Evolutionary conservation across 2,888 invertebrate genomes (phyloP), one percentile per base, ranked within the genome.

Genomic region (Hydrotaea diabolus): DNA sequence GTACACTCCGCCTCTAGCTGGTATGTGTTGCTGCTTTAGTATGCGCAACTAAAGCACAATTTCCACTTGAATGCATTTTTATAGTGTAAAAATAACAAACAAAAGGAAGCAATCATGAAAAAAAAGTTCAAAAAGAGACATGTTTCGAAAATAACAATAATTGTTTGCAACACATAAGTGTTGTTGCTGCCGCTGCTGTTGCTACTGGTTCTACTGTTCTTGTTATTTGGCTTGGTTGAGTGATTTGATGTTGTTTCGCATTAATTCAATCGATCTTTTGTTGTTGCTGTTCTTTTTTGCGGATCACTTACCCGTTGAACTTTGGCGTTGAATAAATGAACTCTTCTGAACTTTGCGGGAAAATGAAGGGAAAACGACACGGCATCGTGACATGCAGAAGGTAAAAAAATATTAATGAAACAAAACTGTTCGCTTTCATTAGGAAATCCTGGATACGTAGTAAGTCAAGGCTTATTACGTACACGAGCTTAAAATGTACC

Each of bases 111-210:
- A 26, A n/a, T 15, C 39, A 43, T n/a, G n/a, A 31, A 62, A 49
- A 49, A 9, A 59, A 15, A 15, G 36, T 36, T 62, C 5, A n/a
- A n/a, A 62, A 15, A 62, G 26, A 23, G 62, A 62, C 39, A 39
- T 66, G 66, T 66, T 66, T 8, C 66, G 43, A 66, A 83, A 77
- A 80, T 80, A 77, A 83, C 83, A 77, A 59, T 74, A 83, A 83
- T 83, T 83, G 83, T 80, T 83, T 77, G 83, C 83, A 83, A 77
- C 80, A 80, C 76, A 80, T 57, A 77, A 80, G 77, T 77, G 74
- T 80, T 80, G 69, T 26, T 62, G 62, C 15, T 26, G 31, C 8
- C n/a, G 11, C 31, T 62, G 19, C 13, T 64, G 13, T 8, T 66
- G 9, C 66, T 19, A 39, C 39, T 39, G 43, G 17, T 66, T 9